A percentile compares a stretch with the other conserved stretches of the same genome.
phyloP scores from a whole-genome alignment of 2,888 invertebrate species.

The Phengaris arion region DNA sequence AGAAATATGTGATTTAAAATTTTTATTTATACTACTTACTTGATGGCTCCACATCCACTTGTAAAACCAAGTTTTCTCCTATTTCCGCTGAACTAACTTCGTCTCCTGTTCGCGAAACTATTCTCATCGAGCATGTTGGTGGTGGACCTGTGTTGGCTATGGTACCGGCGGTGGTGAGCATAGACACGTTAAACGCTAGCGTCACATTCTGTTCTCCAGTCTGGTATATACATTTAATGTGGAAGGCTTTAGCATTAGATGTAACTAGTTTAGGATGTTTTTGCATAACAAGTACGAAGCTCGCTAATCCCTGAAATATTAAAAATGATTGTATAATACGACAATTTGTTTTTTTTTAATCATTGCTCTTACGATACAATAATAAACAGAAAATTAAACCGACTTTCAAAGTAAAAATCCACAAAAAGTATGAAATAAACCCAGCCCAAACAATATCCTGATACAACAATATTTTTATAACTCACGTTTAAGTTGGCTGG shows the following conservation, averaged over 20 bases:
- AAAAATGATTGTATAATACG: neutral
- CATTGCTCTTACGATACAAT: no score
- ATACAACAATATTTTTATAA: no score
- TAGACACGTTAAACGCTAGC: slow-evolving; percentile 95
- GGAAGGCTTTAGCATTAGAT: slow-evolving; percentile 96
- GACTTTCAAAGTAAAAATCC: no score
- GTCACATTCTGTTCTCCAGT: slow-evolving; percentile 96
- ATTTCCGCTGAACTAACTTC: slow-evolving; percentile 95
- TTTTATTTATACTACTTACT: slow-evolving; percentile 64
- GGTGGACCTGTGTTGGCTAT: slow-evolving; percentile 97
- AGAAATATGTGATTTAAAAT: no score
- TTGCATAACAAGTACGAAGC: slow-evolving; percentile 96
- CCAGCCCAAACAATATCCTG: no score
- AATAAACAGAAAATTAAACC: no score
- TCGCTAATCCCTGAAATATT: slow-evolving; percentile 88
- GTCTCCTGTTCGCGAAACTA: slow-evolving; percentile 90
- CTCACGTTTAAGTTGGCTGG: no score
- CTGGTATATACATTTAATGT: slow-evolving; percentile 96
- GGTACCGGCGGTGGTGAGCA: slow-evolving; percentile 96
- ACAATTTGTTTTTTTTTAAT: no score
- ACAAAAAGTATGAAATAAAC: no score
- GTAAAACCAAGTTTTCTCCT: slow-evolving; percentile 91
- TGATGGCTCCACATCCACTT: slow-evolving; percentile 90
- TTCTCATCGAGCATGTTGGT: slow-evolving; percentile 94
- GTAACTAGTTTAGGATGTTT: slow-evolving; percentile 97